A percentile compares a stretch with the other conserved stretches of the same genome.
These are phyloP conservation scores for Myanophis thanlyinensis DNA, from an alignment of 2,113 vertebrate species.

Conservation along the genomic window DNA sequence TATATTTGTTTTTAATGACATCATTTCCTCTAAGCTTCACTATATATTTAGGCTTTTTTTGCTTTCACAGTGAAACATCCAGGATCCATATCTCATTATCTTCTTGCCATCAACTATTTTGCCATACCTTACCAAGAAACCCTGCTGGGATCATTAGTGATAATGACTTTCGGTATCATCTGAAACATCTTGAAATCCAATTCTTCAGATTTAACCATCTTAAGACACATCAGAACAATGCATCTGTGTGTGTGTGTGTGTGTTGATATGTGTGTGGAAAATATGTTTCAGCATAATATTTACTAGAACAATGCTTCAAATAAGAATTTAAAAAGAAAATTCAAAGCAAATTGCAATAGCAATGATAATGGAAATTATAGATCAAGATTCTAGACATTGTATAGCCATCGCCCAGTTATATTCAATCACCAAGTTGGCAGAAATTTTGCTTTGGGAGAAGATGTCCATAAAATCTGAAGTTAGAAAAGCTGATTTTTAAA, in stretches of 20 bases:
- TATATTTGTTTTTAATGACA: not conserved
- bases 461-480: not conserved
- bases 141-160: not conserved
- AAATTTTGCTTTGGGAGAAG: not conserved
- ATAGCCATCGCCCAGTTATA: not conserved
- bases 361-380: not conserved
- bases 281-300: not conserved
- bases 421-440: not conserved
- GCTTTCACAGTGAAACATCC: not conserved
- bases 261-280: not conserved
- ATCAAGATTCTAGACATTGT: not conserved
- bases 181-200: not conserved
- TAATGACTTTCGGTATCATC: not conserved
- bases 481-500: constrained; percentile 15
- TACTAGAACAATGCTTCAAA: not conserved
- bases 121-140: not conserved
- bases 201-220: not conserved
- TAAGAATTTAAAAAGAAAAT: not conserved
- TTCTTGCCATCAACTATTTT: not conserved
- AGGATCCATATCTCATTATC: not conserved
- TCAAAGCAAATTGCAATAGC: not conserved
- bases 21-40: not conserved
- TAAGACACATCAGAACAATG: not conserved
- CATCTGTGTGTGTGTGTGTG: too few species aligned
- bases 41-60: not conserved